Percentiles rank a stretch among this genome's conserved stretches.
phyloP scores from a whole-genome alignment of 1,140 invertebrate genomes.

The Cyrtorhinus lividipennis region DNA sequence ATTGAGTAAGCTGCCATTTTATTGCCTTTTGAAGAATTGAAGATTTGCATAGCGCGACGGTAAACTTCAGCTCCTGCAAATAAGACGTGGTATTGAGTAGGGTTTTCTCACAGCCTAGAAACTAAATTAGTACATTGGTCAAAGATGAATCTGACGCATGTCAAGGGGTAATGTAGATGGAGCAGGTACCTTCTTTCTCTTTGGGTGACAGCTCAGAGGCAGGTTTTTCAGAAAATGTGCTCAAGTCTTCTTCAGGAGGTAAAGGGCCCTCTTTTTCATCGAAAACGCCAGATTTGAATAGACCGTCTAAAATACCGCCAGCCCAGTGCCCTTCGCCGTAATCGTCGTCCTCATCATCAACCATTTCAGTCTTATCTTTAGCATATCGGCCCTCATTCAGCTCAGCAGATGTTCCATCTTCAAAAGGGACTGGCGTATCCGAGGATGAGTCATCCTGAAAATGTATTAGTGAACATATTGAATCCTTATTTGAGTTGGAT shows the following conservation, averaged over 20 bases:
- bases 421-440: too few relatives aligned
- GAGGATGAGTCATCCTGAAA: too few relatives aligned
- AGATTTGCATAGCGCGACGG: constrained; percentile 43
- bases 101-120: too few relatives aligned
- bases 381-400: too few relatives aligned
- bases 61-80: constrained; percentile 47
- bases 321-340: constrained; percentile 14
- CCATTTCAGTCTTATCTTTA: constrained; percentile 5
- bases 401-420: too few relatives aligned
- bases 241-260: not conserved
- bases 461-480: too few relatives aligned
- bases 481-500: too few relatives aligned
- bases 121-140: too few relatives aligned
- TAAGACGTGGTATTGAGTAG: too few relatives aligned
- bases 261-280: not conserved
- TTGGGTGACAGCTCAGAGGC: not conserved
- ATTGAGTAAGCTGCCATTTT: constrained; percentile 47
- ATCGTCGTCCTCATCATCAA: constrained; percentile 7
- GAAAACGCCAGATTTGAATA: constrained; percentile 6
- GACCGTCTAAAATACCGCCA: not conserved
- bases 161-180: too few relatives aligned
- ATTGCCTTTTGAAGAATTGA: constrained; percentile 51
- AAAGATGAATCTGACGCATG: too few relatives aligned
- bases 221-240: not conserved
- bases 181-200: not conserved